Evolutionary conservation across 2,797 vertebrate species (phyloP).

Genomic region (Chaenodraco wilsoni): DNA sequence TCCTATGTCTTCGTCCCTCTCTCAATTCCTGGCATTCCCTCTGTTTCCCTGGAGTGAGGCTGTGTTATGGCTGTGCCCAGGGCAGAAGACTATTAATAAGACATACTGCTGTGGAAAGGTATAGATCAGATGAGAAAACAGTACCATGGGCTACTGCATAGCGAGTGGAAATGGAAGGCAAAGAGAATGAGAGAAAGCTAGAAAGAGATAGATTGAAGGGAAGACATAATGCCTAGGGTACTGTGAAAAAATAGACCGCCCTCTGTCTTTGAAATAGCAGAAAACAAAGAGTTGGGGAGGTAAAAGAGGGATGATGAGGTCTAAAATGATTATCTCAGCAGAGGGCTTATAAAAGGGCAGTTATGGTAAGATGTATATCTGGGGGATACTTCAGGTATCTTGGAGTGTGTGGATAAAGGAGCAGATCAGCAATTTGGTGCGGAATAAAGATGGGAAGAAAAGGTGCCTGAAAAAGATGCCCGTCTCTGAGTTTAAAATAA

Average conservation of each 20-base stretch:
- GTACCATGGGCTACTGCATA: slow-evolving; percentile 61
- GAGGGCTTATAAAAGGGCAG: slow-evolving; percentile 44
- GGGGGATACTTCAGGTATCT: slow-evolving; percentile 49
- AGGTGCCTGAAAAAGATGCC: slow-evolving; percentile 33
- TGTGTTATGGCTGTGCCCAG: slow-evolving; percentile 60
- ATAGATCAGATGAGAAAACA: slow-evolving; percentile 72
- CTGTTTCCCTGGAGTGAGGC: slow-evolving; percentile 44
- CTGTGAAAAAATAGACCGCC: slow-evolving; percentile 49
- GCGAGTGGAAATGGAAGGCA: slow-evolving; percentile 40
- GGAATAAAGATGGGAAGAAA: slow-evolving; percentile 48
- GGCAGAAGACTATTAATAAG: slow-evolving; percentile 73
- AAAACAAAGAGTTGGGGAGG: slow-evolving; percentile 63
- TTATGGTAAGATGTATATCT: slow-evolving; percentile 46
- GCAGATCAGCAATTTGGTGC: slow-evolving; percentile 43
- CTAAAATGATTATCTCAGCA: slow-evolving; percentile 62
- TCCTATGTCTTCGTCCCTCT: slow-evolving; percentile 13
- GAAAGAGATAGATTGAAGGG: slow-evolving; percentile 50
- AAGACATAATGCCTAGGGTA: slow-evolving; percentile 49
- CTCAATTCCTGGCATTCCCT: not conserved
- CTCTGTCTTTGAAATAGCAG: slow-evolving; percentile 44
- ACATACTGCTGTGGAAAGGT: slow-evolving; percentile 62
- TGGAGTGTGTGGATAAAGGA: slow-evolving; percentile 40
- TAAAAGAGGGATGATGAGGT: slow-evolving; percentile 57
- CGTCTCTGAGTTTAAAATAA: slow-evolving; percentile 17
- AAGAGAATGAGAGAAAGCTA: slow-evolving; percentile 17